phyloP scores from a whole-genome alignment of 2,888 invertebrate species.

The Stomorhina lunata region DNA sequence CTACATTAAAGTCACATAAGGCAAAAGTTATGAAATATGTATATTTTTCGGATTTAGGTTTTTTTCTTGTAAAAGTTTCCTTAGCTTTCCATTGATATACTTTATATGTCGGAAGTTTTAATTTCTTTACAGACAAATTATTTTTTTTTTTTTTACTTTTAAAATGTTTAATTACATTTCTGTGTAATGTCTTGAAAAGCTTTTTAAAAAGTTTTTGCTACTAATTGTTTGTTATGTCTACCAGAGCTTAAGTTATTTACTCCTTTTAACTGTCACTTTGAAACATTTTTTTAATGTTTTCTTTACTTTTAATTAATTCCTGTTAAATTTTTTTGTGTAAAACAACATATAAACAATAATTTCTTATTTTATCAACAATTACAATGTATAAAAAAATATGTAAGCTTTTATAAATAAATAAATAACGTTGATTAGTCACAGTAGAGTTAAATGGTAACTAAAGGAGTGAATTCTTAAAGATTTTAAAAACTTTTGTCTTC shows the following conservation, averaged over 20 bases:
- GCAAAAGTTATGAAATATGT: background rate
- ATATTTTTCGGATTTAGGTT: no score
- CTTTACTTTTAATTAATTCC: conserved; percentile 47
- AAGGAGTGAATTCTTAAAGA: background rate
- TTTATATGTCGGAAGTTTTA: no score
- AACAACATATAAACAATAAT: background rate
- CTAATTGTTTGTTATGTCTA: no score
- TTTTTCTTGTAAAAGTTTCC: no score
- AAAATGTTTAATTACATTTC: no score
- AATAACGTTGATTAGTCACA: background rate
- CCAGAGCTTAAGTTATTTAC: no score
- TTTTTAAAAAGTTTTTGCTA: no score
- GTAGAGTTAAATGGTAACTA: background rate
- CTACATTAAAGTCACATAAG: background rate
- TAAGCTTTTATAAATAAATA: background rate
- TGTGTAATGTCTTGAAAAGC: no score
- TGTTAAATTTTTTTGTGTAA: background rate
- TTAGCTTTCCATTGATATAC: no score
- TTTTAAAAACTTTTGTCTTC: background rate
- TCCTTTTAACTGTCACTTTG: background rate
- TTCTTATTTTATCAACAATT: background rate
- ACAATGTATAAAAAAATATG: background rate
- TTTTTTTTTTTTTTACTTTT: no score
- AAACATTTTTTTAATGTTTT: conserved; percentile 18
- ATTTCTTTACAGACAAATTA: no score